Base-by-base conservation (phyloP, 2,797 vertebrate species). In the Peromyscus melanophrys region DNA sequence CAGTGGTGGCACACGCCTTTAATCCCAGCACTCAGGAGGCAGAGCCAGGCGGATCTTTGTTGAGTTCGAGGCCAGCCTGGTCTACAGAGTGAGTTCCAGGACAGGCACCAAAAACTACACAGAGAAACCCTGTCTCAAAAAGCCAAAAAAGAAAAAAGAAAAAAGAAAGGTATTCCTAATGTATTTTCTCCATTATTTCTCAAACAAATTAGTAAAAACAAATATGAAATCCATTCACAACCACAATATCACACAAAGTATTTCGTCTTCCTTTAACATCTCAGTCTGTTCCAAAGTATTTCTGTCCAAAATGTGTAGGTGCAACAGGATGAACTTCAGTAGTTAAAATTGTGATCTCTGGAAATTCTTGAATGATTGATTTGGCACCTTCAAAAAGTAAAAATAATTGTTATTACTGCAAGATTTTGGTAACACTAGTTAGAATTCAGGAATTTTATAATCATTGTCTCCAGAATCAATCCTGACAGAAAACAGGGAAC, bases 331-430 rank as follows among this genome's bases (percentile, higher is more conserved):
- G 99, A 96, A 99, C 99, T 98, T 99, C 99, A 43, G 99, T 99
- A 61, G 99, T 99, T 98, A 99, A 98, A 98, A 99, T 99, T 94
- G 99, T 99, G 98, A 99, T 99, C 86, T 99, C 99, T 57, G 99
- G 99, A 98, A 99, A 99, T 98, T 99, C 99, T 97, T 99, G 99
- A 98, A 99, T 99, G 97, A 99, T 99, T 90, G 99, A 99, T 98
- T 99, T 99, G 97, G 99, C 99, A 99, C 99, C 99, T 99, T 98
- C 46, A 90, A 97, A 98, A 96, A 63, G 96, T 65, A 96, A 89
- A 76, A 96, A 82, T 97, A 97, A 92, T 5, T 77, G 34, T 65
- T 80, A 67, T 94, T 95, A 96, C 55, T 46, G 17, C 34, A 83
- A 71, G 31, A 89, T 11, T 65, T 90, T 91, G 6, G 40, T 93